These are phyloP conservation scores for Colletes collaris DNA, from an alignment of 2,888 invertebrate species.

Conservation along the genomic window DNA sequence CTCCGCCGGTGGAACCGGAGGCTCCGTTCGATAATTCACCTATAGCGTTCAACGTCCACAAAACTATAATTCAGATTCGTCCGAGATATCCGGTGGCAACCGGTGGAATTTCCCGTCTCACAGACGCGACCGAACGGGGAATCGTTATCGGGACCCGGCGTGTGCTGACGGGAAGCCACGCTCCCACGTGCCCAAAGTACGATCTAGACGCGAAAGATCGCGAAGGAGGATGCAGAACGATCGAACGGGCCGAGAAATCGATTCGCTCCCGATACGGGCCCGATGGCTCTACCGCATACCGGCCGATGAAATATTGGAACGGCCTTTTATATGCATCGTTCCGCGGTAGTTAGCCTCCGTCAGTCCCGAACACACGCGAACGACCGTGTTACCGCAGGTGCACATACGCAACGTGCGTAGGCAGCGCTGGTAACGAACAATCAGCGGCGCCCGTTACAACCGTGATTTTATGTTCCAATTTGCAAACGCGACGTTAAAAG, in stretches of 20 bases:
- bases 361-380: constrained; percentile 26
- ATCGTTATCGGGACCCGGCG: background rate
- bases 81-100: background rate
- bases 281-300: constrained; percentile 66
- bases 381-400: constrained; percentile 43
- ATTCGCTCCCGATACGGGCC: constrained; percentile 62
- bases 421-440: constrained; percentile 79
- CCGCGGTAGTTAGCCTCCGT: constrained; percentile 67
- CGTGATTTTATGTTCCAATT: constrained; percentile 82
- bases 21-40: constrained; percentile 4
- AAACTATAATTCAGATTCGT: constrained; percentile 11
- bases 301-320: constrained; percentile 69
- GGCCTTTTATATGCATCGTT: constrained; percentile 68
- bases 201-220: constrained; percentile 48
- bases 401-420: constrained; percentile 71
- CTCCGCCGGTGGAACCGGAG: background rate
- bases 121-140: constrained; percentile 4
- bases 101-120: background rate
- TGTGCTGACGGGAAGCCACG: background rate
- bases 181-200: constrained; percentile 39
- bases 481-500: constrained; percentile 77
- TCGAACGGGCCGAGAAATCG: constrained; percentile 61
- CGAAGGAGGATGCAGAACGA: constrained; percentile 33
- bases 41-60: background rate
- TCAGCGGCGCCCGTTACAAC: constrained; percentile 79